Base-by-base conservation (phyloP, 1,140 invertebrate genomes). In the Drosophila serrata region DNA sequence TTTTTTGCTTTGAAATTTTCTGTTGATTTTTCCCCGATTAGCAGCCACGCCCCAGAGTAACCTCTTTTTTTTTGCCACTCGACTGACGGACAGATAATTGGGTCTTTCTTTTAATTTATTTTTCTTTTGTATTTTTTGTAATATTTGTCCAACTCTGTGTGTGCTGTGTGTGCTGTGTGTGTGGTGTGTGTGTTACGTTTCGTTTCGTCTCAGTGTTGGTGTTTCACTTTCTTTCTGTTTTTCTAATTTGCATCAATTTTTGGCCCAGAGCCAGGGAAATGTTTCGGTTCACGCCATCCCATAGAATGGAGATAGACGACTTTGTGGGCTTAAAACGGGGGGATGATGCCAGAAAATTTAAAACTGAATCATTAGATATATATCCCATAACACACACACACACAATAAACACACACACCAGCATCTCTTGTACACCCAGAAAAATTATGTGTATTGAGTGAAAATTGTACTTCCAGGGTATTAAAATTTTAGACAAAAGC, bases 171-270 rank as follows among this genome's bases (percentile, higher is more conserved):
- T n/a, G n/a, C n/a, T n/a, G n/a, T 68, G 56, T 61, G 51, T 81
- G 46, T 65, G 43, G 31, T 72, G 59, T 55, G n/a, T 75, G 39
- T 73, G 43, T 64, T 27, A 40, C 33, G 51, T 55, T 55, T 37
- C 51, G 46, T 73, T 45, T 72, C 33, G 65, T 73, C 49, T 76
- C 37, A 55, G 61, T 74, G 69, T 73, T 55, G 17, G 33, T 55
- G 35, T 37, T 55, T 72, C 69, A 72, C 69, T 73, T 73, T 75
- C 73, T 75, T 75, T 75, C 49, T 75, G 49, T 78, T 48, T 74
- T 59, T 81, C 79, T 68, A 82, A 80, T 77, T 76, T 82, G 82
- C 80, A 82, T 82, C 80, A 53, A 87, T 87, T 85, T 85, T 88
- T 88, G 84, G 84, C 64, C 57, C 6, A 33, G 12, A 57, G 84